These are phyloP conservation scores for Fukomys damarensis DNA, from an alignment of 2,113 vertebrate genomes.

Conservation along the genomic window DNA sequence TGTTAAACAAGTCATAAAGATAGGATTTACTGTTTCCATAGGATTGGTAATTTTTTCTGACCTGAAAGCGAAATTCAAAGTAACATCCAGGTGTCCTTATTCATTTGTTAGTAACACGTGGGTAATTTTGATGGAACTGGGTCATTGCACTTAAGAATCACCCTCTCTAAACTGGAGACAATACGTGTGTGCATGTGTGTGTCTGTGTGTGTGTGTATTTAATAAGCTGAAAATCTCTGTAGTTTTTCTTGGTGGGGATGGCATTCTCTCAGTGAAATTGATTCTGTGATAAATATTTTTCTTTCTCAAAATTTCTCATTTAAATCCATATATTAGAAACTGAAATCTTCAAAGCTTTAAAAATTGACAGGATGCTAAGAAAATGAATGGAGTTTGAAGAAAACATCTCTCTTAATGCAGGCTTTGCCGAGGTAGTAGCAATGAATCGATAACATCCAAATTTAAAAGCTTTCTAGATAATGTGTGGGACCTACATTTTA, in stretches of 20 bases:
- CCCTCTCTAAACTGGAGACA: background rate
- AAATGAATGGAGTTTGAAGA: background rate
- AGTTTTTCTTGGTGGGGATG: accelerated
- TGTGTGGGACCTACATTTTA: background rate
- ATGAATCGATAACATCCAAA: slow-evolving; percentile 57
- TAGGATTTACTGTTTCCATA: slow-evolving; percentile 43
- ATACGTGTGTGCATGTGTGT: background rate
- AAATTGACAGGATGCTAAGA: slow-evolving; percentile 48
- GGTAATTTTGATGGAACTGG: slow-evolving; percentile 24
- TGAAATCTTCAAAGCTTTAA: slow-evolving; percentile 57
- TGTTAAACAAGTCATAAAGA: slow-evolving; percentile 39
- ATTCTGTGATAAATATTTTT: slow-evolving; percentile 46
- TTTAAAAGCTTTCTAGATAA: slow-evolving; percentile 73
- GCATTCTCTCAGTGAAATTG: background rate
- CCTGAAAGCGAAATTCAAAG: slow-evolving; percentile 55
- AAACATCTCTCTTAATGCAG: slow-evolving; percentile 54
- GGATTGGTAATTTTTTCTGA: slow-evolving; percentile 51
- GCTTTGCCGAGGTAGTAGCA: background rate
- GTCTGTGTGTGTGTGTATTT: background rate
- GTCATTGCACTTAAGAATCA: slow-evolving; percentile 34
- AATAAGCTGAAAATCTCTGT: background rate
- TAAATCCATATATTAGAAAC: slow-evolving; percentile 51
- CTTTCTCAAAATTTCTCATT: background rate
- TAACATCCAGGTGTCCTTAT: background rate
- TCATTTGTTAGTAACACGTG: slow-evolving; percentile 23